Evolutionary conservation across 2,888 invertebrate genomes (phyloP).

Genomic region (Patella ulyssiponensis): DNA sequence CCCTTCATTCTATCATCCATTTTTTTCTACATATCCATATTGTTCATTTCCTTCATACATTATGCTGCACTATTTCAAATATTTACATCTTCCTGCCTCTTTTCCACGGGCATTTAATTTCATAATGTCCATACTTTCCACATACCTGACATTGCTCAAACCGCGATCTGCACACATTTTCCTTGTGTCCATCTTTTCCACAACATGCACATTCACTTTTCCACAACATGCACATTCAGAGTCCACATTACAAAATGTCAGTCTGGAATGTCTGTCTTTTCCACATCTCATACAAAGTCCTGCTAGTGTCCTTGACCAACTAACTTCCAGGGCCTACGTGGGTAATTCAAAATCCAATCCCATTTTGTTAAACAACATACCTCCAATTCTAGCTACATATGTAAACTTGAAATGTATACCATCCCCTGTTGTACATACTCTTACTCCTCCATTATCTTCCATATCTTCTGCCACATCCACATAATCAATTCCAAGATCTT

Average conservation of each 20-base stretch:
- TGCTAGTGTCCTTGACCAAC: neutral
- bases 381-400: neutral
- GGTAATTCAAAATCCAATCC: neutral
- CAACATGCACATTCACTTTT: too few species aligned
- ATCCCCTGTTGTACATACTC: neutral
- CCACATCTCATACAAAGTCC: neutral
- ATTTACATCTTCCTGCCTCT: neutral
- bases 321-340: neutral
- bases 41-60: too few species aligned
- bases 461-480: neutral
- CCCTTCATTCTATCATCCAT: too few species aligned
- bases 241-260: neutral
- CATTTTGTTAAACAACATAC: neutral
- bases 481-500: neutral
- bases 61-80: too few species aligned
- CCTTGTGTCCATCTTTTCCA: slow-evolving; percentile 2
- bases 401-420: neutral
- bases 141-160: neutral
- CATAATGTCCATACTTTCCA: neutral
- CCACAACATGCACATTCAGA: neutral
- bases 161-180: neutral
- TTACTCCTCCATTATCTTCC: neutral
- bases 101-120: neutral
- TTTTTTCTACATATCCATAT: too few species aligned
- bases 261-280: neutral